These are phyloP conservation scores for Pseudococcus viburni DNA, from an alignment of 2,888 invertebrate genomes.

Conservation along the genomic window DNA sequence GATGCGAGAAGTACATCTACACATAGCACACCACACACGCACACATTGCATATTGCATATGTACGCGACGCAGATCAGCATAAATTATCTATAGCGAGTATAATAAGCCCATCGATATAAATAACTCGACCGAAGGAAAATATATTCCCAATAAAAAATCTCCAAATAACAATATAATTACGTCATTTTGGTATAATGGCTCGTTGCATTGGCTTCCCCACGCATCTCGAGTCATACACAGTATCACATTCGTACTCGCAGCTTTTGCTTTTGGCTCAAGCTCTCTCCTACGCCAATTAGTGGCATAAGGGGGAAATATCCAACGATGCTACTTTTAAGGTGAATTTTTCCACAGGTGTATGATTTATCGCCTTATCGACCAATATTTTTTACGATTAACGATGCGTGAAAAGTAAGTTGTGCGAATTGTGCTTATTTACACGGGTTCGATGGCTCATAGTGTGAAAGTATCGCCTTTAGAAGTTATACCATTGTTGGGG, in stretches of 20 bases:
- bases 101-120: slow-evolving; percentile 14
- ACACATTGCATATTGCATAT: not conserved
- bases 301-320: not conserved
- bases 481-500: not conserved
- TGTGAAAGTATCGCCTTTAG: not conserved
- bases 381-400: not conserved
- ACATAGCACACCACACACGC: not conserved
- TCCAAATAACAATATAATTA: slow-evolving; percentile 44
- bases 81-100: slow-evolving; percentile 20
- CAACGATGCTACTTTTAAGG: not conserved
- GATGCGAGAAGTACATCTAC: not conserved
- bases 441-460: not conserved
- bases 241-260: not conserved
- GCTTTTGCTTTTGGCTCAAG: slow-evolving; percentile 1
- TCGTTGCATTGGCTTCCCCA: not conserved
- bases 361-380: slow-evolving; percentile 18
- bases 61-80: not conserved
- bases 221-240: not conserved
- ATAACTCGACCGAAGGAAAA: slow-evolving; percentile 16
- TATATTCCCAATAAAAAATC: slow-evolving; percentile 4
- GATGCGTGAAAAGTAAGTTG: slow-evolving; percentile 5
- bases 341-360: not conserved
- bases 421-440: not conserved
- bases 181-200: slow-evolving; percentile 14
- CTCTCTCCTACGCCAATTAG: not conserved